Conservation (phyloP, 1,140 invertebrate genomes). For the Sycophila sp. region DNA sequence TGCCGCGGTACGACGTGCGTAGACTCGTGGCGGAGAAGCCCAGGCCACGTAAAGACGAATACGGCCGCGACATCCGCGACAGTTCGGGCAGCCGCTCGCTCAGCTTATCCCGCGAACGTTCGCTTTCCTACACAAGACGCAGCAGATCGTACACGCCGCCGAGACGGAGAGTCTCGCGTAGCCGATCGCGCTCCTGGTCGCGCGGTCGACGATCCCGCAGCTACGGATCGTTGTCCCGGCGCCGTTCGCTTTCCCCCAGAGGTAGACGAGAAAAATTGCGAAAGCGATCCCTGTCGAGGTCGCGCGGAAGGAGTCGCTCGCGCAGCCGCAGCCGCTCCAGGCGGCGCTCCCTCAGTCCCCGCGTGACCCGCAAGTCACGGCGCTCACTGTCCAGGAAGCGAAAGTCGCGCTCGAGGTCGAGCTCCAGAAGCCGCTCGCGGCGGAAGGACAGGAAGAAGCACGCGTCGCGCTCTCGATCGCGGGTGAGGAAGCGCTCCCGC, state of each 20-base stretch:
- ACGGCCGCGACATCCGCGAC: conserved; percentile 76
- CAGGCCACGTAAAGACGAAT: conserved; percentile 77
- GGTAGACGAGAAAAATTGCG: conserved; percentile 25
- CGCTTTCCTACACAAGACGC: conserved; percentile 39
- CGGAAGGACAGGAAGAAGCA: conserved; percentile 59
- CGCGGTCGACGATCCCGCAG: conserved; percentile 49
- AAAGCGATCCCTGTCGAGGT: conserved; percentile 40
- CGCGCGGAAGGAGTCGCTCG: conserved; percentile 41
- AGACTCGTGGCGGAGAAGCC: conserved; percentile 79
- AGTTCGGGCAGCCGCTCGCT: conserved; percentile 61
- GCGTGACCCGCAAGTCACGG: conserved; percentile 42
- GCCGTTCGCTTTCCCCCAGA: conserved; percentile 47
- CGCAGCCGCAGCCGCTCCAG: conserved; percentile 49
- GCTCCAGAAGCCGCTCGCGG: conserved; percentile 58
- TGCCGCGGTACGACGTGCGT: conserved; percentile 84
- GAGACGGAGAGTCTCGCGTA: conserved; percentile 14
- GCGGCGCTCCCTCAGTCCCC: too few species aligned
- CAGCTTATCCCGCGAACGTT: conserved; percentile 45
- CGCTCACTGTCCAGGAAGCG: conserved; percentile 40
- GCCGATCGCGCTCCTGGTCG: conserved; percentile 12
- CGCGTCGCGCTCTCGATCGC: conserved; percentile 54
- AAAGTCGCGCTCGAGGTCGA: conserved; percentile 50
- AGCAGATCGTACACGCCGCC: conserved; percentile 51
- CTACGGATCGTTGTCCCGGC: conserved; percentile 48
- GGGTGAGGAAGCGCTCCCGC: conserved; percentile 50